Conservation (phyloP, 2,797 vertebrate genomes). For the Pangasius djambal region DNA sequence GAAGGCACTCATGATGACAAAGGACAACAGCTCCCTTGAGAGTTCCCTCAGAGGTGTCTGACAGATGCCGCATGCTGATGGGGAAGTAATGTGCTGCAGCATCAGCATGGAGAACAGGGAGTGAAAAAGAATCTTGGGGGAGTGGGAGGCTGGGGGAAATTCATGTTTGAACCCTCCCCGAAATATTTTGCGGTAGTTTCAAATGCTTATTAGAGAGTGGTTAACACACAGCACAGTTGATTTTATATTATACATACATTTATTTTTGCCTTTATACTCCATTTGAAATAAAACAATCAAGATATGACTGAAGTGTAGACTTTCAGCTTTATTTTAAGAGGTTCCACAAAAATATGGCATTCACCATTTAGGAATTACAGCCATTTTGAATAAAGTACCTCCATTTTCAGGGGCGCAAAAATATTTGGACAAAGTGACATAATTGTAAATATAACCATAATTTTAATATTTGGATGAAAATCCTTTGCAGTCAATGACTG, state of each 20-base stretch:
- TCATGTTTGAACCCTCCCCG: background rate
- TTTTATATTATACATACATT: background rate
- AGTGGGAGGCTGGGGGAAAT: background rate
- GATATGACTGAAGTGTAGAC: no score
- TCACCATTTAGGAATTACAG: no score
- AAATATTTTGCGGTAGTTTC: background rate
- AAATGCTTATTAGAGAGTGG: background rate
- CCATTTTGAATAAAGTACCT: no score
- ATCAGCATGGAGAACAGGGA: background rate
- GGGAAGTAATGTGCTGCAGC: conserved; percentile 34
- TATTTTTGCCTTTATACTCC: no score
- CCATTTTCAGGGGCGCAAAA: no score
- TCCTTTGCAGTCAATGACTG: no score
- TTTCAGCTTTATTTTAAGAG: no score
- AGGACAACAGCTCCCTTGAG: conserved; percentile 60
- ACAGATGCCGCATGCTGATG: conserved; percentile 27
- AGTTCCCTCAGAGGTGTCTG: conserved; percentile 44
- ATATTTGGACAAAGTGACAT: no score
- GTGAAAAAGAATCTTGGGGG: conserved; percentile 17
- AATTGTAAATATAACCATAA: no score
- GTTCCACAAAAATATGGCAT: no score
- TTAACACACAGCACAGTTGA: background rate
- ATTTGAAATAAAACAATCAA: no score
- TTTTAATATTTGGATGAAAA: no score
- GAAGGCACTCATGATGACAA: conserved; percentile 57